A percentile compares a stretch with the other conserved stretches of the same genome.
These are phyloP conservation scores for Ophion ventricosus DNA, from an alignment of 2,888 invertebrate genomes.

Conservation along the genomic window DNA sequence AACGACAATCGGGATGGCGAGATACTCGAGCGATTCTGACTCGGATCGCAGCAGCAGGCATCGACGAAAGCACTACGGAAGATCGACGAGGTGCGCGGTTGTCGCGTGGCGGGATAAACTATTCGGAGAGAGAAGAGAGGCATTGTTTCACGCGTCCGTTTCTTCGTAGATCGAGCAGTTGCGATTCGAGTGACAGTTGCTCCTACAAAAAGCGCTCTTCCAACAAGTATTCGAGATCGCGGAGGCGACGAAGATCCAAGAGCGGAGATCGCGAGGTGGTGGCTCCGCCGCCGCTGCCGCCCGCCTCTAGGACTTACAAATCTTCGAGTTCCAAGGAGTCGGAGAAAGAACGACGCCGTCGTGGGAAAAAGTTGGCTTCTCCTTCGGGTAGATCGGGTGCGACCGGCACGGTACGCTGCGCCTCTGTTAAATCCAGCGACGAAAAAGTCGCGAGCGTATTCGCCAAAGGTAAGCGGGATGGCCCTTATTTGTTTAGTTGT, in stretches of 20 bases:
- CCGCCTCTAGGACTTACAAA: slow-evolving; percentile 75
- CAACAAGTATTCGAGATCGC: slow-evolving; percentile 78
- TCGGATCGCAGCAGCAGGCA: slow-evolving; percentile 79
- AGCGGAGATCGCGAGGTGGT: slow-evolving; percentile 76
- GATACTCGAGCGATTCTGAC: slow-evolving; percentile 81
- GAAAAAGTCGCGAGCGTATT: slow-evolving; percentile 72
- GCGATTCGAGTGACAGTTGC: slow-evolving; percentile 78
- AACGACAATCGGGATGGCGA: slow-evolving; percentile 72
- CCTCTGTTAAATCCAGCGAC: slow-evolving; percentile 78
- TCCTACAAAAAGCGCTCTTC: slow-evolving; percentile 76
- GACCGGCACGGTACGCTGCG: too few species aligned
- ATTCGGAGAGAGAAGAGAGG: neutral
- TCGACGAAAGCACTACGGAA: slow-evolving; percentile 75
- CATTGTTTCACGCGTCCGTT: neutral
- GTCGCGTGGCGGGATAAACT: neutral
- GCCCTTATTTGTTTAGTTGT: neutral
- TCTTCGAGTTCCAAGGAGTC: slow-evolving; percentile 78
- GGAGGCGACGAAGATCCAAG: slow-evolving; percentile 77
- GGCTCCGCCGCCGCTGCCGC: too few species aligned
- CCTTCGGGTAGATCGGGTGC: slow-evolving; percentile 77
- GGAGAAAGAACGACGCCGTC: slow-evolving; percentile 75
- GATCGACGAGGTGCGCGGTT: slow-evolving; percentile 69
- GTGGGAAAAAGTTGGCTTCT: slow-evolving; percentile 76
- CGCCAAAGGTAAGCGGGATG: neutral
- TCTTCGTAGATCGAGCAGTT: slow-evolving; percentile 76